Base-by-base conservation (phyloP, 2,888 invertebrate genomes). In the Latrodectus hesperus region DNA sequence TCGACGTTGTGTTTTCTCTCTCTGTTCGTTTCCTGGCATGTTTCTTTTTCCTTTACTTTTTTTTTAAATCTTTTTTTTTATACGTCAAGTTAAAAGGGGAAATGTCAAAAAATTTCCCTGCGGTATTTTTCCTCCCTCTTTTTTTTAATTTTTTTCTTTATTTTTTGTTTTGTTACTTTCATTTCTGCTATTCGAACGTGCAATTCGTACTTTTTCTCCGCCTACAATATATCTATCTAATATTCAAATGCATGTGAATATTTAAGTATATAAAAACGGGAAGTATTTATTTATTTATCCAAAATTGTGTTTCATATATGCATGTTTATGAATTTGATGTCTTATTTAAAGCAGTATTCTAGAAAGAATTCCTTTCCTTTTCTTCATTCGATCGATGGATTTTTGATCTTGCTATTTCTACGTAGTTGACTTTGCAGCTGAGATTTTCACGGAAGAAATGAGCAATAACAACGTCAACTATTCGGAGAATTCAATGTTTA, bases 21-120 rank as follows among this genome's bases (percentile, higher is more conserved):
- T 78, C 68, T 70, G 60, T 38, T 38, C 38, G 38, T 38, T 38
- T 38, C 38, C 38, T 38, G 6, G 38, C 38, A 38, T 38, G 60
- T 16, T 60, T 60, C n/a, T 60, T 60, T 16, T 60, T 60, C 60
- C 10, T 6, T 38, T 6, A 6, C 38, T 38, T 38, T 38, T 38
- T 38, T 38, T 38, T 38, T 38, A 38, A 38, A 38, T 38, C 38
- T 38, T 38, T 38, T 60, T 11, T 60, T 60, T 60, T n/a, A 0
- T 60, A 60, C 60, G 60, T 60, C 60, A 60, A 22, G 67, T 26
- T 68, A 17, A 68, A 26, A n/a, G 82, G 60, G 14, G 65, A 68
- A 75, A 82, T 82, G 82, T 75, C 82, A 75, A 49, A 75, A 60
- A 75, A 82, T 75, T 75, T 74, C 82, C 75, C 75, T 68, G 16